Evolutionary conservation across 2,113 vertebrate species (phyloP), one percentile per base, ranked within the genome.

Genomic region (Protomyctophum bolini): DNA sequence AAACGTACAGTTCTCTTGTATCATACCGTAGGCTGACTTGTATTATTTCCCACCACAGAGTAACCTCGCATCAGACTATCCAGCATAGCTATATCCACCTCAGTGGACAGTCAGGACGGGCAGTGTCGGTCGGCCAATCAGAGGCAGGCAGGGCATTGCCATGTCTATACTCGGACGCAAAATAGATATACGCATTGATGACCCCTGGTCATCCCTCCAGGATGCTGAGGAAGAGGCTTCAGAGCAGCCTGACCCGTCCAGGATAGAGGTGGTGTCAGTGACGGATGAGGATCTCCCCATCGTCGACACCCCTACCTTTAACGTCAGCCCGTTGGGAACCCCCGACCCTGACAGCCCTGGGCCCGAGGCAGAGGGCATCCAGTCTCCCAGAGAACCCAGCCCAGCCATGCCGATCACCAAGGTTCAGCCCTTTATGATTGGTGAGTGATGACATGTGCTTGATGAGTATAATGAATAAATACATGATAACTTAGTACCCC

Each of bases 391-490:
- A n/a, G 70, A 79, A 49, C 66, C 83, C 61, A 81, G 74, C 60
- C 77, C 81, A 0, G 73, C 66, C 56, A 91, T 92, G 88, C 89
- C 90, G 1, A 50, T 92, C 68, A 93, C 91, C 68, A 94, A 93
- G 81, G 91, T 93, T 72, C 92, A 93, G 68, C 90, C 93, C 4
- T 92, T 94, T 48, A 59, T 91, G 1, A 66, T 67, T 12, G 93
- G 93, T 93, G 84, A 21, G 21, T 21, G 21, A 21, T 21, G 21
- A 21, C 21, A 21, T 21, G 21, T 21, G 21, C 21, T 21, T 21
- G 21, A 21, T 21, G 21, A 21, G 21, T 21, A 21, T 21, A 21
- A 21, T 21, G 21, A 21, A 21, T 21, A 21, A 21, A 21, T 21
- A 21, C 1, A 21, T 21, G 21, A 21, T 21, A 21, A 21, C 21